phyloP scores from a whole-genome alignment of 2,888 invertebrate genomes.

The Drosophila subsilvestris region DNA sequence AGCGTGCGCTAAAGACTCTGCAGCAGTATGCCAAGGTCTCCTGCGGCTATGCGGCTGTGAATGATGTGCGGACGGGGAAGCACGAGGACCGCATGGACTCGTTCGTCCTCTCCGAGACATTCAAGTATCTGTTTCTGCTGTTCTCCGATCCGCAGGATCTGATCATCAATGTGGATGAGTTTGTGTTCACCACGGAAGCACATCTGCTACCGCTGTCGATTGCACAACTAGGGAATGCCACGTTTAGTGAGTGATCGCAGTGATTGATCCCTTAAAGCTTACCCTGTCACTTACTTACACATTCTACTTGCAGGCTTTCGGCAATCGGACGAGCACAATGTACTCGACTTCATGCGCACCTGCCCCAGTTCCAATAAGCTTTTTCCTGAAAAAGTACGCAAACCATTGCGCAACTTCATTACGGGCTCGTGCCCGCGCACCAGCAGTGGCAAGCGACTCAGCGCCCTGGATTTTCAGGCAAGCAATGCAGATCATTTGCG shows the following conservation, averaged over 20 bases:
- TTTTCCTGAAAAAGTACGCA: constrained; percentile 92
- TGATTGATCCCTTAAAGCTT: not conserved
- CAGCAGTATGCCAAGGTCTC: constrained; percentile 96
- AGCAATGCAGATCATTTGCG: constrained; percentile 94
- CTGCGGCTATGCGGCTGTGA: constrained; percentile 99
- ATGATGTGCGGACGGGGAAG: constrained; percentile 94
- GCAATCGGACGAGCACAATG: constrained; percentile 85
- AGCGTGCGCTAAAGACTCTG: constrained; percentile 93
- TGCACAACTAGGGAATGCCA: constrained; percentile 87
- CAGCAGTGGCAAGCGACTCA: constrained; percentile 86
- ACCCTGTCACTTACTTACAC: not conserved
- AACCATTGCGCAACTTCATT: constrained; percentile 93
- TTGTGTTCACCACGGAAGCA: constrained; percentile 96
- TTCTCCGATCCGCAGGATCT: constrained; percentile 95
- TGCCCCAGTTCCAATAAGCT: constrained; percentile 94
- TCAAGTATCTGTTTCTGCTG: constrained; percentile 97
- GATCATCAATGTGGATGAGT: constrained; percentile 92
- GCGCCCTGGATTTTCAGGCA: constrained; percentile 90
- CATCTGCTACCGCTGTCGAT: constrained; percentile 96
- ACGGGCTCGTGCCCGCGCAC: constrained; percentile 91
- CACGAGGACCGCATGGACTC: constrained; percentile 99
- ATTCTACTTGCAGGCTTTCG: constrained; percentile 82
- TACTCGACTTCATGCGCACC: constrained; percentile 86
- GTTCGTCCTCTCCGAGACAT: constrained; percentile 98
- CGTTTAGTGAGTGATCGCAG: constrained; percentile 80